Conservation (phyloP, 2,113 vertebrate species). For the Orcinus orca region DNA sequence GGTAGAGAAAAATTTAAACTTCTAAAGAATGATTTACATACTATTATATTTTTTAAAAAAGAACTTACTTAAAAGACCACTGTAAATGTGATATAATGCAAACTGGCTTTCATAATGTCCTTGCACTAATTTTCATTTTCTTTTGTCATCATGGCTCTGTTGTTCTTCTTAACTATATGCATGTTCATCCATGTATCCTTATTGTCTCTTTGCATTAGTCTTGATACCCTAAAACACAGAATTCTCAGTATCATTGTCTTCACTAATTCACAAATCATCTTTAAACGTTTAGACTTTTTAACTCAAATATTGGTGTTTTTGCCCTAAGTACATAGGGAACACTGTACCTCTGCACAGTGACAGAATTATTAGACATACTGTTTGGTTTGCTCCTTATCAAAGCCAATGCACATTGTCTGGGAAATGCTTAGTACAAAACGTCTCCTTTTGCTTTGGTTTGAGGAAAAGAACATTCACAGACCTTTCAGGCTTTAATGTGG, state of each 20-base stretch:
- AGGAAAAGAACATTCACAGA: neutral
- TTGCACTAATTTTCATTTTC: neutral
- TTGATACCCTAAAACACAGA: neutral
- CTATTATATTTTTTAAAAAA: neutral
- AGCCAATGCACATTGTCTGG: neutral
- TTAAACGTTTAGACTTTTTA: neutral
- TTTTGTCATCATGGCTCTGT: neutral
- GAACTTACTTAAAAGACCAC: neutral
- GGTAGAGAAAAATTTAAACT: neutral
- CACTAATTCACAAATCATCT: neutral
- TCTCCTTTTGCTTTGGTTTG: neutral
- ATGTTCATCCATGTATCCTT: neutral
- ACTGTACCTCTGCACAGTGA: neutral
- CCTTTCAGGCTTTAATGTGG: neutral
- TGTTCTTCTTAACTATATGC: neutral
- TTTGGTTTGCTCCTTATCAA: neutral
- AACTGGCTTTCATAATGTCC: neutral
- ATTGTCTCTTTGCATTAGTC: neutral
- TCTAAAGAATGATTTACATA: neutral
- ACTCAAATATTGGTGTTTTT: neutral
- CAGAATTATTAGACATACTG: neutral
- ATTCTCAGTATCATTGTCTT: neutral
- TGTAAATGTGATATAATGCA: neutral
- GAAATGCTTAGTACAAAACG: neutral
- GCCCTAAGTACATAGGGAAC: fast-evolving